Base-by-base conservation (phyloP, 2,888 invertebrate species). In the Sacculina carcini region DNA sequence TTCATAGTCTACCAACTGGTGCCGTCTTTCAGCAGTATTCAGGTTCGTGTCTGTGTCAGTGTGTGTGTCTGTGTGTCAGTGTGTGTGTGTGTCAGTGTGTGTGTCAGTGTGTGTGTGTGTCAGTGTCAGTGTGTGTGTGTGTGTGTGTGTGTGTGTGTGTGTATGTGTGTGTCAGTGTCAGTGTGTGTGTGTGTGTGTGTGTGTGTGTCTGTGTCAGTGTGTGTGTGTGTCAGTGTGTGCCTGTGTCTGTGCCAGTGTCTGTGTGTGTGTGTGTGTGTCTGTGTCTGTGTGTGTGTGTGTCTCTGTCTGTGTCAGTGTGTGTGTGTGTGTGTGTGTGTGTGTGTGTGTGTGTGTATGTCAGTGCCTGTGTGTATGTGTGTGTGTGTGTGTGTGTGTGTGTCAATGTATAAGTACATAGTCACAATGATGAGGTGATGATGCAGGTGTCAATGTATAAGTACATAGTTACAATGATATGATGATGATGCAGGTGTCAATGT, bases 1-100 rank as follows among this genome's bases (percentile, higher is more conserved):
- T 98, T 82, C 62, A 96, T 96, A 60, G 90, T 90, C 46, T 96
- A 96, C 69, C 86, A 90, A 62, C 66, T 96, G 55, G 92, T 89
- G 51, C 92, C 92, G 10, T 62, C 75, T 67, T 87, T 87, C 64
- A 89, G 83, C 63, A 83, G 83, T 62, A 81, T 87, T 59, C 85
- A 87, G 71, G 94, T 44, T 3, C 32, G 32, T 3, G n/a, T 16
- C n/a, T n/a, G n/a, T n/a, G n/a, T n/a, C n/a, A n/a, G n/a, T n/a
- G n/a, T n/a, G n/a, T n/a, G n/a, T n/a, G n/a, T n/a, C n/a, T n/a
- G 2, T 44, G 12, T 44, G 1, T 44, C 2, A 23, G 12, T 44
- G 12, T 44, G 12, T 21, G 9, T 44, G 2, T 38, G 9, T 9
- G 9, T 38, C 5, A 19, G 9, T 5, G 12, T 38, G 12, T 38